Conservation (phyloP, 2,113 vertebrate genomes). For the Callocephalon fimbriatum region DNA sequence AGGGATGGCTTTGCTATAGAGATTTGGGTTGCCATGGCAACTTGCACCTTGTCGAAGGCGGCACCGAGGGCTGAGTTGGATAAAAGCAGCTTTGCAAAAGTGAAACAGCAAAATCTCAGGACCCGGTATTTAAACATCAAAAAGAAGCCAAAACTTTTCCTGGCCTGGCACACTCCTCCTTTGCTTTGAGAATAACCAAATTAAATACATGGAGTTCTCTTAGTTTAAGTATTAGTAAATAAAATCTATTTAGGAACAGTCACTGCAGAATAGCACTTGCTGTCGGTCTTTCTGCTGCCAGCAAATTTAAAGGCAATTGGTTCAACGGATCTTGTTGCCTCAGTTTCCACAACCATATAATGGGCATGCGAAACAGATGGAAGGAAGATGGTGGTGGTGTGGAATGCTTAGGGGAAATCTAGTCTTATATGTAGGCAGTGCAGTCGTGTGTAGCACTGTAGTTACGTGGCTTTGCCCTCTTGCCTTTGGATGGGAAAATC, state of each 20-base stretch:
- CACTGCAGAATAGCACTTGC: background rate
- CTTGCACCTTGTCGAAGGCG: background rate
- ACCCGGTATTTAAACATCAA: background rate
- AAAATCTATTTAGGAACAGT: background rate
- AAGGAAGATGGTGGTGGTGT: background rate
- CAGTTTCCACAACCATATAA: background rate
- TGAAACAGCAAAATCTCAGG: background rate
- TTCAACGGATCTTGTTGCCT: background rate
- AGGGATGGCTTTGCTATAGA: background rate
- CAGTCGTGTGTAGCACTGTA: background rate
- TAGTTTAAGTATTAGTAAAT: background rate
- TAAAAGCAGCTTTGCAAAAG: background rate
- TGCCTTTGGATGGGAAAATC: background rate
- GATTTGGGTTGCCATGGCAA: slow-evolving; percentile 50
- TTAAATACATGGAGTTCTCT: background rate
- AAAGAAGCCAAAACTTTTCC: background rate
- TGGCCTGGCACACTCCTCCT: background rate
- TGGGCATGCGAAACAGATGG: fast-evolving
- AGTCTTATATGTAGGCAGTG: background rate
- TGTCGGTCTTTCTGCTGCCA: background rate
- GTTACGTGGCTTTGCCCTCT: background rate
- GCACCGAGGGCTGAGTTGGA: background rate
- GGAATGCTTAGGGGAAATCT: background rate
- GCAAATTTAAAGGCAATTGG: background rate
- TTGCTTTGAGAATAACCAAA: background rate